Base-by-base conservation (phyloP, 2,113 vertebrate genomes). In the Dicerorhinus sumatrensis region DNA sequence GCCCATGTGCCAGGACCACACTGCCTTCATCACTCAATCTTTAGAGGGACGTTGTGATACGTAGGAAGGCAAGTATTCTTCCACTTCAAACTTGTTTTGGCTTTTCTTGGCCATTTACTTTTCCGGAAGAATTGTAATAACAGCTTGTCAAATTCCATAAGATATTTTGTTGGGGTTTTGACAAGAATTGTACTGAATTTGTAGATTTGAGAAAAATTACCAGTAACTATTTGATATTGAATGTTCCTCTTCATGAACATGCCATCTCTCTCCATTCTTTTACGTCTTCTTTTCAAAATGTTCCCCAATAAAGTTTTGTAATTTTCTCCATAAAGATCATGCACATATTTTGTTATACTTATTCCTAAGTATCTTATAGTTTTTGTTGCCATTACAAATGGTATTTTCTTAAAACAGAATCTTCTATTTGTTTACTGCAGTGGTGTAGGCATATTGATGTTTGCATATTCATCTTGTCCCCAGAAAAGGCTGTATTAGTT, bases 261-360 rank as follows among this genome's bases (percentile, higher is more conserved):
- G 29, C 29, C 0, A 6, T 96, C 12, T 54, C 46, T 81, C 31
- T 72, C 73, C 21, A 33, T 48, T 46, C 31, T 84, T 63, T 72
- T 86, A 27, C 29, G 65, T 65, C 46, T 63, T 72, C 63, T 70
- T 75, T 96, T 73, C 75, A 89, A 89, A 77, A 85, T 80, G 63
- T 72, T 86, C 36, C 84, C 36, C 29, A 86, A 63, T 63, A 72
- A 48, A 62, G 29, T 42, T 54, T 86, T 72, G 72, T 81, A 33
- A 72, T 95, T 80, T 91, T 86, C 42, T 95, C 75, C 63, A 62
- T 72, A 72, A 86, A 91, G 20, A 79, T 79, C 33, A 72, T 72
- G 4, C 25, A 76, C 25, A 60, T 27, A 83, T 69, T 67, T 83
- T 83, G n/a, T 54, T 86, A n/a, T 70, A 42, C 54, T 72, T 72